phyloP scores from a whole-genome alignment of 2,888 invertebrate species.

The Carpatolechia fugitivella region DNA sequence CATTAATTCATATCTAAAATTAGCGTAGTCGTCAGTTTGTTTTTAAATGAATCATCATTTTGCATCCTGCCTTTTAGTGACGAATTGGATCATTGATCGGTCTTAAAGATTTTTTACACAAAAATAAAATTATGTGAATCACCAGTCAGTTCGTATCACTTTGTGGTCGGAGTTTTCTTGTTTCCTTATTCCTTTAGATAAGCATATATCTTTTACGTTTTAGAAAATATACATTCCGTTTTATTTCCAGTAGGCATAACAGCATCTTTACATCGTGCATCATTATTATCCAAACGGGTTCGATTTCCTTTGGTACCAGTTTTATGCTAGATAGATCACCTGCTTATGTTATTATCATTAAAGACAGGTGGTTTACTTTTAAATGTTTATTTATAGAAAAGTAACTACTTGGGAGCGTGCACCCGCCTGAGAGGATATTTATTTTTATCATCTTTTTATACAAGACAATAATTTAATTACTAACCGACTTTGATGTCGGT shows the following conservation, averaged over 20 bases:
- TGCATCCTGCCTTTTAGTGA: conserved; percentile 44
- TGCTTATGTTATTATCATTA: conserved; percentile 21
- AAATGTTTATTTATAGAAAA: conserved; percentile 7
- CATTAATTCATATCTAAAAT: conserved; percentile 3
- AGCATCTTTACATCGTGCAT: conserved; percentile 4
- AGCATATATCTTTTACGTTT: no score
- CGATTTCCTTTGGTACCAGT: conserved; percentile 22
- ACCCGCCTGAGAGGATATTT: not conserved
- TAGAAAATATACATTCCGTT: no score
- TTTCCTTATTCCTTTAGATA: no score
- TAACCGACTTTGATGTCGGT: no score
- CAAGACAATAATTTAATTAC: no score
- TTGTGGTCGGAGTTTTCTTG: no score
- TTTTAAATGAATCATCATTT: conserved; percentile 22
- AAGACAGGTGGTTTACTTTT: conserved; percentile 12
- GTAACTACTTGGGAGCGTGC: not conserved
- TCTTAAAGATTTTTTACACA: conserved; percentile 17
- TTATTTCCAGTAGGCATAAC: conserved; percentile 5
- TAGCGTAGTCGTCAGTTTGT: conserved; percentile 5
- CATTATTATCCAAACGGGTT: conserved; percentile 17
- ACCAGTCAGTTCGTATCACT: not conserved
- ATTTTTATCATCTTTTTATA: not conserved
- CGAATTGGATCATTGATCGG: conserved; percentile 49
- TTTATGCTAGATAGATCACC: conserved; percentile 22
- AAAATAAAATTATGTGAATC: not conserved